Evolutionary conservation across 2,113 vertebrate species (phyloP).

Genomic region (Actenoides hombroni): DNA sequence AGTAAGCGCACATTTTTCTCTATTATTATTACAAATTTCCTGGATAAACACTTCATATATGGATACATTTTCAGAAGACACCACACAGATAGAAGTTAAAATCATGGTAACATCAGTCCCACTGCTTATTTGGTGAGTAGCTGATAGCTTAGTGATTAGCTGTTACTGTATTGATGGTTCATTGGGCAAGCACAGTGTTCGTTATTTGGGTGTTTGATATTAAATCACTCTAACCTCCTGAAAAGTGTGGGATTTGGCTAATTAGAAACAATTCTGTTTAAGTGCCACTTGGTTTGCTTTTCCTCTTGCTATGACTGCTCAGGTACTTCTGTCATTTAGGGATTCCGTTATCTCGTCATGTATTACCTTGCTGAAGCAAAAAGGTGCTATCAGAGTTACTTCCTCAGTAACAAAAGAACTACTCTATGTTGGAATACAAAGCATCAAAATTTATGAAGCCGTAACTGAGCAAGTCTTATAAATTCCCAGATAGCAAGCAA

Average conservation of each 20-base stretch:
- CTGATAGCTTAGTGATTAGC: background rate
- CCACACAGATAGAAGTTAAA: background rate
- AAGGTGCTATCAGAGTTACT: background rate
- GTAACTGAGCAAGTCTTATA: background rate
- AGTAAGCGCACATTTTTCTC: background rate
- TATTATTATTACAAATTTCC: background rate
- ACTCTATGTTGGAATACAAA: background rate
- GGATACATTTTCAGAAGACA: background rate
- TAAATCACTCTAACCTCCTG: background rate
- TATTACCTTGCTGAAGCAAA: background rate
- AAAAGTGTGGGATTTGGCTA: background rate
- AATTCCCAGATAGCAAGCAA: background rate
- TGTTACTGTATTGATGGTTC: background rate
- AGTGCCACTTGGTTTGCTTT: background rate
- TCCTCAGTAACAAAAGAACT: background rate
- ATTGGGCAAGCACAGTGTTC: background rate
- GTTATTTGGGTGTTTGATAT: background rate
- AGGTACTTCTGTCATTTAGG: background rate
- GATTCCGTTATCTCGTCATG: background rate
- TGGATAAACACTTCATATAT: background rate
- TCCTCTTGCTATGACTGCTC: background rate
- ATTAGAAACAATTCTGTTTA: background rate
- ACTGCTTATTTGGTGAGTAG: background rate
- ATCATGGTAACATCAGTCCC: background rate
- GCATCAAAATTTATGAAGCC: background rate